A percentile compares a stretch with the other conserved stretches of the same genome.
Evolutionary conservation across 1,140 invertebrate species (phyloP).

Genomic region (Chironomus tepperi): DNA sequence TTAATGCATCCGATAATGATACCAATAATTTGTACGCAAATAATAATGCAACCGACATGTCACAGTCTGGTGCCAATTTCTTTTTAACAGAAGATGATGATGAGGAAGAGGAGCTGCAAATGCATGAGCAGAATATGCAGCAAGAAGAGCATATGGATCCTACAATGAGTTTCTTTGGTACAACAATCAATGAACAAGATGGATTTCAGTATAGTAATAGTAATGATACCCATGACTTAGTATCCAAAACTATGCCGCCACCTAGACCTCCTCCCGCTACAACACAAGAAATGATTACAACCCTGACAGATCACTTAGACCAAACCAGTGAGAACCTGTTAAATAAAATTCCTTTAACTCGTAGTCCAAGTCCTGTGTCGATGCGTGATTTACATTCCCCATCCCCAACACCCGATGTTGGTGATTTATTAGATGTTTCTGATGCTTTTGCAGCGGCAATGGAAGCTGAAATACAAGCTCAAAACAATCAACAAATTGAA

Average conservation of each 20-base stretch:
- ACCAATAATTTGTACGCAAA: slow-evolving; percentile 42
- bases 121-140: slow-evolving; percentile 25
- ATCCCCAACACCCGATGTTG: slow-evolving; percentile 63
- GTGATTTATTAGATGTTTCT: slow-evolving; percentile 53
- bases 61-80: slow-evolving; percentile 33
- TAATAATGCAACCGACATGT: slow-evolving; percentile 37
- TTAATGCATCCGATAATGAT: slow-evolving; percentile 44
- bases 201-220: slow-evolving; percentile 29
- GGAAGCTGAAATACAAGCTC: not conserved
- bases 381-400: slow-evolving; percentile 70
- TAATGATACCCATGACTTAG: slow-evolving; percentile 31
- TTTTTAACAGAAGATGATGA: slow-evolving; percentile 35
- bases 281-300: slow-evolving; percentile 75
- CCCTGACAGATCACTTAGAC: slow-evolving; percentile 80
- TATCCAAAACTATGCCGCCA: slow-evolving; percentile 37
- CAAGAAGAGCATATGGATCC: slow-evolving; percentile 29
- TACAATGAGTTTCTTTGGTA: slow-evolving; percentile 36
- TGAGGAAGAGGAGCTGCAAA: slow-evolving; percentile 24
- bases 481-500: not conserved
- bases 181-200: slow-evolving; percentile 36
- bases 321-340: slow-evolving; percentile 74
- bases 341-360: slow-evolving; percentile 69
- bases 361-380: slow-evolving; percentile 71
- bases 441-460: slow-evolving; percentile 25
- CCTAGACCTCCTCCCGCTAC: slow-evolving; percentile 53